A percentile compares a stretch with the other conserved stretches of the same genome.
Evolutionary conservation across 2,888 invertebrate species (phyloP).

Genomic region (Cosmopolites sordidus): DNA sequence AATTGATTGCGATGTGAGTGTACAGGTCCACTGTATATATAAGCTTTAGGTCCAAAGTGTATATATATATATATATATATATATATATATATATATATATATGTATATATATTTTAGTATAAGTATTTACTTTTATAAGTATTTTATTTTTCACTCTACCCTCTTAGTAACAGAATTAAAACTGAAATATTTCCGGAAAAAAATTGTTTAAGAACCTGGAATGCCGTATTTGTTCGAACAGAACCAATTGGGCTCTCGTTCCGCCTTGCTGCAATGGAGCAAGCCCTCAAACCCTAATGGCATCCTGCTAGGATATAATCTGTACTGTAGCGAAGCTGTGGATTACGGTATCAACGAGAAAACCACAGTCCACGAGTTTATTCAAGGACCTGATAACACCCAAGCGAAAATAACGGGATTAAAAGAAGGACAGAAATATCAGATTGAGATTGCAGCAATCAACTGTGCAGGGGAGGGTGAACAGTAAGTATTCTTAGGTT

Average conservation of each 20-base stretch:
- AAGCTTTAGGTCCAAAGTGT: too few species aligned
- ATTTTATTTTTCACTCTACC: too few species aligned
- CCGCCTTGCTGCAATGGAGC: constrained; percentile 38
- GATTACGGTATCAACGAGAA: constrained; percentile 32
- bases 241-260: constrained; percentile 35
- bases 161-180: too few species aligned
- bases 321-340: constrained; percentile 37
- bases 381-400: constrained; percentile 35
- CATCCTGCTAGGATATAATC: constrained; percentile 38
- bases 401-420: constrained; percentile 39
- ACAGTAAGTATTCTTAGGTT: constrained; percentile 33
- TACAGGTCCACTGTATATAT: too few species aligned
- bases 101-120: too few species aligned
- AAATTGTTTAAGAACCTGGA: constrained; percentile 36
- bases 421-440: constrained; percentile 35
- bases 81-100: too few species aligned
- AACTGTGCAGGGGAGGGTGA: constrained; percentile 42
- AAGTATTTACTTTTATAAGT: too few species aligned
- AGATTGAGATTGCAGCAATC: constrained; percentile 37
- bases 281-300: constrained; percentile 39
- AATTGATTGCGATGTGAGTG: too few species aligned
- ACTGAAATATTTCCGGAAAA: too few species aligned
- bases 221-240: constrained; percentile 36
- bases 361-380: constrained; percentile 33
- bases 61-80: too few species aligned